Percentiles rank a stretch among this genome's conserved stretches.
Conservation (phyloP, 2,888 invertebrate species). For the Apeira syringaria region DNA sequence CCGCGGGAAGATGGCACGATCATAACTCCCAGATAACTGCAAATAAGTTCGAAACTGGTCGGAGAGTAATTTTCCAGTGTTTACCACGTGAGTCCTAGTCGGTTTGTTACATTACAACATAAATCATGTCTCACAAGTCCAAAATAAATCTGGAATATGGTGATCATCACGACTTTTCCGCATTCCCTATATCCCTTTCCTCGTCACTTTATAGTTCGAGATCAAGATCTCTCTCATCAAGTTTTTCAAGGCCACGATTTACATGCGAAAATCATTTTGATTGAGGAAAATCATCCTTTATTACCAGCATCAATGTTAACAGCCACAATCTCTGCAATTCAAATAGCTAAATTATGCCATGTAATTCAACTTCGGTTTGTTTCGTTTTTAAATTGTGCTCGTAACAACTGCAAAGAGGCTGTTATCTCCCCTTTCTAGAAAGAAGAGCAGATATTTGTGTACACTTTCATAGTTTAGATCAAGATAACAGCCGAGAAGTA, state of each 20-base stretch:
- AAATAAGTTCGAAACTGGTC: too few species aligned
- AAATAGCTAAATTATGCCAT: conserved; percentile 23
- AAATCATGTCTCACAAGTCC: too few species aligned
- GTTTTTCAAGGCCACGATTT: conserved; percentile 39
- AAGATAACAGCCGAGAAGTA: conserved; percentile 62
- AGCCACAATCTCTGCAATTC: conserved; percentile 23
- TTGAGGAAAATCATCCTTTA: conserved; percentile 50
- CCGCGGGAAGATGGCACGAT: too few species aligned
- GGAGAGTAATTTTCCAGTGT: too few species aligned
- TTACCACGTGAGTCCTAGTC: too few species aligned
- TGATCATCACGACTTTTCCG: conserved; percentile 29
- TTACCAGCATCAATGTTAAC: conserved; percentile 42
- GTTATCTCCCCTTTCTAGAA: conserved; percentile 53
- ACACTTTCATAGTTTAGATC: conserved; percentile 66
- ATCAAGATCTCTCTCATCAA: conserved; percentile 39
- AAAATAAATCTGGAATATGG: too few species aligned
- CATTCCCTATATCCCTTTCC: conserved; percentile 23
- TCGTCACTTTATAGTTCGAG: conserved; percentile 32
- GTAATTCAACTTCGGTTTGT: conserved; percentile 20
- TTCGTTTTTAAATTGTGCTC: conserved; percentile 20
- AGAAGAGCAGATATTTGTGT: conserved; percentile 54
- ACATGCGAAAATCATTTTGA: conserved; percentile 48
- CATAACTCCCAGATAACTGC: too few species aligned
- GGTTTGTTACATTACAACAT: too few species aligned
- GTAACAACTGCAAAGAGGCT: conserved; percentile 26